Base-by-base conservation (phyloP, 2,888 invertebrate species). In the Drosophila ochracea region DNA sequence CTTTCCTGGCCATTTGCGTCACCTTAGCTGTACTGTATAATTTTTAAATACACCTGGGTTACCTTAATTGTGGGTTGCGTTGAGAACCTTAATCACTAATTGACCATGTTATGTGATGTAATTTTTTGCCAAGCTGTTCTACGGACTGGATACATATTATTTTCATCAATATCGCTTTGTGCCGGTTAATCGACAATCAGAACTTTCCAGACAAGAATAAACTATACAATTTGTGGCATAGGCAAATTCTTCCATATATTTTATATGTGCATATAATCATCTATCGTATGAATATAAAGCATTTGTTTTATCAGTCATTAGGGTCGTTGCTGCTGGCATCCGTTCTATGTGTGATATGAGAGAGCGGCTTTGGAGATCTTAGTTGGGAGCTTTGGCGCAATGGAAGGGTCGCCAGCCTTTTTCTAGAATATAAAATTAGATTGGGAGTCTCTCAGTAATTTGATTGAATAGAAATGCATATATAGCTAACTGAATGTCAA, bases 1-100 rank as follows among this genome's bases (percentile, higher is more conserved):
- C 82, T 82, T 82, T 75, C 11, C 70, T 57, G 59, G 21, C 43
- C 31, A 80, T 58, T 82, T 75, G 64, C 82, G 84, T 82, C 84
- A 82, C 47, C 55, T 57, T 50, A 68, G 37, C 47, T 47, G 59
- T n/a, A 55, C 53, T 73, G 60, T 70, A 55, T 66, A 70, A 66
- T 68, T 67, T 69, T 65, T 54, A 69, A 82, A 82, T 50, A 31
- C 33, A 55, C 31, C 69, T 58, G 69, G 73, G 58, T 60, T 64
- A 30, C 49, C 60, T 73, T 84, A 82, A 82, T 82, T 75, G 66
- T 33, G 19, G 75, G 62, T 66, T 78, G 58, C 19, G 53, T 39
- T 57, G 9, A 64, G 53, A 76, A 60, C 43, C 53, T 35, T 31
- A 73, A 63, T 41, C 25, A 63, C 53, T 52, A 33, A 50, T 54